phyloP scores from a whole-genome alignment of 2,888 invertebrate genomes.

The Parapristionchus giblindavisi region DNA sequence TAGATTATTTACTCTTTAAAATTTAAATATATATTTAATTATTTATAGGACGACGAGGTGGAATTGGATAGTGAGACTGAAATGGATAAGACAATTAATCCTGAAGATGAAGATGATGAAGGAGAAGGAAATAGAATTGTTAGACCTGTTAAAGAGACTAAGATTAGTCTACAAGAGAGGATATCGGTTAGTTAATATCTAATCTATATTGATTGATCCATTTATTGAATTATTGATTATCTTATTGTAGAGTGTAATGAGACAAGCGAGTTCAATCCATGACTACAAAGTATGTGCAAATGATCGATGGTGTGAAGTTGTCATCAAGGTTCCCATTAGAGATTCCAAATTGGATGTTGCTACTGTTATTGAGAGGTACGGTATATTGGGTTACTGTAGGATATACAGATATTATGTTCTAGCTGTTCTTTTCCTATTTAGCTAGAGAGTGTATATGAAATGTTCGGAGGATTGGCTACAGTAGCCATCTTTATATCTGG shows the following conservation, averaged over 20 bases:
- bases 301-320: constrained; percentile 34
- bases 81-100: constrained; percentile 65
- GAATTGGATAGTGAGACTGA: constrained; percentile 74
- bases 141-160: not conserved
- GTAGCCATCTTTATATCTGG: too few relatives aligned
- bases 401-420: not conserved
- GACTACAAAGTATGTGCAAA: constrained; percentile 28
- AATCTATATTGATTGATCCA: too few relatives aligned
- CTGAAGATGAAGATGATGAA: constrained; percentile 78
- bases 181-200: constrained; percentile 4
- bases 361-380: constrained; percentile 76
- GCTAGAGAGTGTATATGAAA: too few relatives aligned
- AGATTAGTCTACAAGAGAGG: constrained; percentile 29
- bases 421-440: too few relatives aligned
- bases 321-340: constrained; percentile 69
- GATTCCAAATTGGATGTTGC: constrained; percentile 81
- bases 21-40: constrained; percentile 77
- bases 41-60: constrained; percentile 38
- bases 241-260: not conserved
- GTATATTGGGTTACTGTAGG: not conserved
- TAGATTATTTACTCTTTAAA: constrained; percentile 73
- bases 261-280: constrained; percentile 18
- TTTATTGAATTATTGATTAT: too few relatives aligned
- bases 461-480: too few relatives aligned
- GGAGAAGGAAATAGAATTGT: constrained; percentile 1